Evolutionary conservation across 2,797 vertebrate genomes (phyloP).

Genomic region (Eidolon dupreanum): DNA sequence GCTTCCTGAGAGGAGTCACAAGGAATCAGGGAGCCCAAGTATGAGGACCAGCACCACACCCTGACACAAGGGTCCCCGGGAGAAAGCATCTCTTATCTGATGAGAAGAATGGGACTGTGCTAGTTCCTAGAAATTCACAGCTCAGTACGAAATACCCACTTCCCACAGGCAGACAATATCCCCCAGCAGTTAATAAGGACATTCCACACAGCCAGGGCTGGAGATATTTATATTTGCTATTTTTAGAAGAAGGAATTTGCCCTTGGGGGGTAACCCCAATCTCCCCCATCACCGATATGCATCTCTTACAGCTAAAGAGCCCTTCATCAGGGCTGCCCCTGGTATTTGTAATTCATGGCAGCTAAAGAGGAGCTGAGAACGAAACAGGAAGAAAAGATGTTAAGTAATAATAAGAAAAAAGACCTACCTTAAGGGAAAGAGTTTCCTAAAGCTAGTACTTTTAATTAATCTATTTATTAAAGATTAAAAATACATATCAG

Average conservation of each 20-base stretch:
- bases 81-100: neutral
- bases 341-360: neutral
- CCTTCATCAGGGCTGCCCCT: neutral
- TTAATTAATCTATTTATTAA: constrained; percentile 68
- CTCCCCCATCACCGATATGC: neutral
- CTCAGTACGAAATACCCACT: neutral
- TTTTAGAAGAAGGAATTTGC: constrained; percentile 20
- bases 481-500: constrained; percentile 56
- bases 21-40: neutral
- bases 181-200: neutral
- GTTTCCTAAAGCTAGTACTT: neutral
- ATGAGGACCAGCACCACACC: neutral
- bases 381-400: constrained; percentile 2
- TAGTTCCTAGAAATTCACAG: constrained; percentile 38
- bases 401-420: constrained; percentile 10
- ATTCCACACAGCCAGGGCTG: neutral
- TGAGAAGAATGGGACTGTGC: neutral
- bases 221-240: neutral
- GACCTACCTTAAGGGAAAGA: neutral
- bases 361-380: neutral
- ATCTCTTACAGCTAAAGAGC: neutral
- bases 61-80: no score
- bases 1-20: neutral
- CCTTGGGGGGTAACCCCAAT: neutral
- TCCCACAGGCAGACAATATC: neutral